phyloP scores from a whole-genome alignment of 2,888 invertebrate species.

The Plebejus melissa region DNA sequence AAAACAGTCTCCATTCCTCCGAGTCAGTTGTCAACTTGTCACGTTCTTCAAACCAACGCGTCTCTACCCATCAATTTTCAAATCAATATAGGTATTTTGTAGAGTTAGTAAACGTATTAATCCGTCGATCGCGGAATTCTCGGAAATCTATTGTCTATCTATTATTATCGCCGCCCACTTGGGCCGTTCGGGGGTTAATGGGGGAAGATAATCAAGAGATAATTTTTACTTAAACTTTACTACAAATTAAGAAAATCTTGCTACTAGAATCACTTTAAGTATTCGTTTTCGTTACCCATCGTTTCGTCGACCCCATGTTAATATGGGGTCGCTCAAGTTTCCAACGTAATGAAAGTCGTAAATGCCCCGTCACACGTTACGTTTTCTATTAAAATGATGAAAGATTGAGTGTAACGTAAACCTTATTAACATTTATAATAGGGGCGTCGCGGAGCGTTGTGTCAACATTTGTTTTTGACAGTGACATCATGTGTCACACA shows the following conservation, averaged over 20 bases:
- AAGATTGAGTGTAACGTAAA: conserved; percentile 14
- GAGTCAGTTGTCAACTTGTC: too few species aligned
- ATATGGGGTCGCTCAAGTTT: neutral
- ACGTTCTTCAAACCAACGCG: too few species aligned
- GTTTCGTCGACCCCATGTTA: too few species aligned
- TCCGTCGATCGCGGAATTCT: too few species aligned
- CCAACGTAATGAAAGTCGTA: neutral
- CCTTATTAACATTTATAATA: conserved; percentile 24
- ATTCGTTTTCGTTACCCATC: neutral
- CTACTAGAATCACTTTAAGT: neutral
- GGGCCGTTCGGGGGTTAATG: too few species aligned
- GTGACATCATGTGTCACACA: neutral
- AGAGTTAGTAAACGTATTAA: neutral
- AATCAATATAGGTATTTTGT: neutral
- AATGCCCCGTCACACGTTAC: conserved; percentile 1
- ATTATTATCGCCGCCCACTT: too few species aligned
- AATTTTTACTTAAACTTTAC: neutral
- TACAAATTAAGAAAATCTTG: neutral
- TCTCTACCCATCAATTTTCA: too few species aligned
- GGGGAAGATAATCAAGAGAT: neutral
- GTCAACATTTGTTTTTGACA: conserved; percentile 16
- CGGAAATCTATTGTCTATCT: too few species aligned
- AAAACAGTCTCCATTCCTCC: too few species aligned
- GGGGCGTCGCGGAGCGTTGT: neutral
- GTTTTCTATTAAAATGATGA: conserved; percentile 8